Evolutionary conservation across 92 coral and sea anemone genomes (phyloP), one percentile per base, ranked within the genome.

Genomic region (Hydrozoanthus gracilis): DNA sequence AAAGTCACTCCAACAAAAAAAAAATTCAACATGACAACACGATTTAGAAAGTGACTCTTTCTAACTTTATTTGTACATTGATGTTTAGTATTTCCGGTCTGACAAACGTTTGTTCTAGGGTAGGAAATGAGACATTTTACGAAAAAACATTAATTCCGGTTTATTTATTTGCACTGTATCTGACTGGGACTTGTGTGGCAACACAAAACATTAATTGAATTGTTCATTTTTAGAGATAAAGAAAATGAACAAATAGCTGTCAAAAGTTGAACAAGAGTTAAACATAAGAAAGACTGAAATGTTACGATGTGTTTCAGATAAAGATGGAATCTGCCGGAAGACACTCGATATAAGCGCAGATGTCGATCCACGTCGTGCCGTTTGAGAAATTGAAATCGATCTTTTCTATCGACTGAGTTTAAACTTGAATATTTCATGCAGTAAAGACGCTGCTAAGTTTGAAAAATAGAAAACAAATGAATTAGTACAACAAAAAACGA

Each of bases 1-100:
- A 65, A 65, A 65, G 60, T 27, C 27, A 17, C 44, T 13, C 48
- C 52, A 54, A 76, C 64, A 27, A 12, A 4, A 48, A 44, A 8
- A 60, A 47, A n/a, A 13, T 0, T 16, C 14, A 51, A 66, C 13
- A 54, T 14, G n/a, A 68, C 84, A 44, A 20, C 54, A 67, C 50
- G 3, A 47, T 13, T 16, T 12, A 4, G 16, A 10, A 5, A 20
- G 73, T 48, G 56, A 80, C 61, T 80, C 74, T 18, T 79, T 45
- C 8, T 44, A 8, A 79, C 55, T 47, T 79, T 44, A 16, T 79
- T 61, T 13, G 35, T 65, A 46, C 16, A 61, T 58, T 61, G 71
- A 44, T 70, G 61, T 27, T 80, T 46, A 64, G 5, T n/a, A 65
- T 80, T 65, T 80, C 85, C 85, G 55, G 58, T 80, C 51, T 0